These are phyloP conservation scores for Diplogasteroides magnus DNA, from an alignment of 1,140 invertebrate genomes.

Conservation along the genomic window DNA sequence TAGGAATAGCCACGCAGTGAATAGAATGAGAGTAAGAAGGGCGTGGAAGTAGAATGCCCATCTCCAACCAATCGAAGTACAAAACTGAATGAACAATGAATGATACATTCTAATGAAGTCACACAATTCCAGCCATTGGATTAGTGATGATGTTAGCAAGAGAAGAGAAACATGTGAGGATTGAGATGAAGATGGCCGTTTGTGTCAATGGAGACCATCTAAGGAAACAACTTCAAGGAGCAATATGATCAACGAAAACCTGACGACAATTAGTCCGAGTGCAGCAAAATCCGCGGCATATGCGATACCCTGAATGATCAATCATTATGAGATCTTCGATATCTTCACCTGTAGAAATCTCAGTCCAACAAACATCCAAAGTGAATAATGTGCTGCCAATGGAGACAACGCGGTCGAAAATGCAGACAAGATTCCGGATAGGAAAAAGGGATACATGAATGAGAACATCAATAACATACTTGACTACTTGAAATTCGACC, in stretches of 20 bases:
- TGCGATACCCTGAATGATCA: conserved; percentile 32
- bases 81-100: conserved; percentile 12
- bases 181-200: conserved; percentile 22
- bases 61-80: conserved; percentile 2
- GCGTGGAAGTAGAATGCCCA: neutral
- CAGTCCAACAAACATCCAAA: conserved; percentile 9
- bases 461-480: neutral
- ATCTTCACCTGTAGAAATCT: conserved; percentile 27
- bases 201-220: conserved; percentile 30
- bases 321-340: no score
- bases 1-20: conserved; percentile 10
- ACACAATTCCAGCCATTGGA: conserved; percentile 21
- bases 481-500: neutral
- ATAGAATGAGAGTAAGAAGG: neutral
- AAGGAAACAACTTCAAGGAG: neutral
- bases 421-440: conserved; percentile 23
- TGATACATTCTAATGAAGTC: neutral
- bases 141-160: conserved; percentile 25
- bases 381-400: conserved; percentile 15
- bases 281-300: conserved; percentile 29
- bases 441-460: conserved; percentile 20
- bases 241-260: neutral
- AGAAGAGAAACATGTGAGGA: conserved; percentile 24
- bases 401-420: conserved; percentile 22
- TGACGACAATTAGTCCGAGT: conserved; percentile 19